Percentiles rank a stretch among this genome's conserved stretches.
Conservation (phyloP, 2,113 vertebrate species). For the Formicarius rufipectus region DNA sequence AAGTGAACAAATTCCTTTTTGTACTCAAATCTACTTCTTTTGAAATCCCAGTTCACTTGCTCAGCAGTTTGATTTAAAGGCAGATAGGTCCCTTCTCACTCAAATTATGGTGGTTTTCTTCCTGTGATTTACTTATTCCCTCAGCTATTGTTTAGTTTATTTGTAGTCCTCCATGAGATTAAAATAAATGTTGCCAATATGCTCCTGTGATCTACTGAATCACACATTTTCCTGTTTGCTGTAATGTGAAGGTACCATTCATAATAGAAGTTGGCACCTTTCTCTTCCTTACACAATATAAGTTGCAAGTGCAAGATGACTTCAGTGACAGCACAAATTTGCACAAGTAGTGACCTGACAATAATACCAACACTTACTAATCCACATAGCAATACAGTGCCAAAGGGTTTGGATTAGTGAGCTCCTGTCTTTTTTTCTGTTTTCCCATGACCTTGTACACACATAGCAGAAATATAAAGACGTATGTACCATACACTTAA, state of each 20-base stretch:
- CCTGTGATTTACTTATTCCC: background rate
- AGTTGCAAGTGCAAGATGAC: background rate
- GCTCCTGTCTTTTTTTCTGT: background rate
- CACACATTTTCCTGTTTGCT: background rate
- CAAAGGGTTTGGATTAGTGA: background rate
- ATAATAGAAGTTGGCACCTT: background rate
- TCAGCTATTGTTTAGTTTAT: background rate
- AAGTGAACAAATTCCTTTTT: background rate
- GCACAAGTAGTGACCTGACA: background rate
- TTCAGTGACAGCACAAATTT: background rate
- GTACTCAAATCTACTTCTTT: background rate
- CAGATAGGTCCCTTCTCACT: background rate
- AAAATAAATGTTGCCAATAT: background rate
- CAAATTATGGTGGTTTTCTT: background rate
- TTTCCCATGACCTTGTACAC: background rate
- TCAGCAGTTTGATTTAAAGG: background rate
- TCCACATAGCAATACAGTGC: background rate
- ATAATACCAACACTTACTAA: background rate
- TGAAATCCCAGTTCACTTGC: background rate
- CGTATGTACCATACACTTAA: background rate
- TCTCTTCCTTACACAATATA: background rate
- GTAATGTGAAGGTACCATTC: background rate
- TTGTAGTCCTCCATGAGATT: background rate
- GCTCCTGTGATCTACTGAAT: background rate
- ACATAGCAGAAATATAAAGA: background rate